Base-by-base conservation (phyloP, 2,113 vertebrate species). In the Neodontobutis hainanensis region DNA sequence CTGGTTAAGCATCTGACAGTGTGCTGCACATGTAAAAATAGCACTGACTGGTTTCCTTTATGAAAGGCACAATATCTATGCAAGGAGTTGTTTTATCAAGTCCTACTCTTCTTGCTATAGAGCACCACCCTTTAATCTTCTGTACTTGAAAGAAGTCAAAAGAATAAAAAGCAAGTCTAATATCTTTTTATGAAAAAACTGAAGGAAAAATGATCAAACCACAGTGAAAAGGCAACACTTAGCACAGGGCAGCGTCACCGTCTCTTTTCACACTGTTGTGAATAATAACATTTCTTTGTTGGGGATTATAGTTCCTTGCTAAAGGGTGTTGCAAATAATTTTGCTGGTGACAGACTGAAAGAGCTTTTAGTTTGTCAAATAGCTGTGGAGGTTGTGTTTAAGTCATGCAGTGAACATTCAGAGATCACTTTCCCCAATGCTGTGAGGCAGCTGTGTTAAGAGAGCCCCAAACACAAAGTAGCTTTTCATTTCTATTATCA, bases 401-500 rank as follows among this genome's bases (percentile, higher is more conserved):
- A 87, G 85, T 84, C 78, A 82, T 70, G 70, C 82, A 53, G 69
- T 52, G 76, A 85, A 80, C 81, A 87, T 70, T 78, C 53, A 14
- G 70, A 74, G 78, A 91, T 90, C 75, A 73, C 73, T 87, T 89
- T 88, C 85, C 59, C 71, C 65, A 74, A 70, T 61, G 67, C 81
- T 85, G 84, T 51, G 53, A 84, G 71, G 78, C 71, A 35, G 61
- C 76, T 55, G 80, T 51, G 60, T 85, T 75, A 75, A 81, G 79
- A 88, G 71, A 75, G 80, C 67, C 64, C 62, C 64, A 81, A 27
- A 77, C 84, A 82, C 77, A 87, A 90, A 84, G 78, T 78, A 65
- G 85, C 85, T 87, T 87, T 87, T 90, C 81, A 81, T 86, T 88
- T 82, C 83, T 89, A 83, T 87, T 92, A 88, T 91, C 89, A 61